Conservation (phyloP, 2,888 invertebrate species). For the Gerris lacustris region DNA sequence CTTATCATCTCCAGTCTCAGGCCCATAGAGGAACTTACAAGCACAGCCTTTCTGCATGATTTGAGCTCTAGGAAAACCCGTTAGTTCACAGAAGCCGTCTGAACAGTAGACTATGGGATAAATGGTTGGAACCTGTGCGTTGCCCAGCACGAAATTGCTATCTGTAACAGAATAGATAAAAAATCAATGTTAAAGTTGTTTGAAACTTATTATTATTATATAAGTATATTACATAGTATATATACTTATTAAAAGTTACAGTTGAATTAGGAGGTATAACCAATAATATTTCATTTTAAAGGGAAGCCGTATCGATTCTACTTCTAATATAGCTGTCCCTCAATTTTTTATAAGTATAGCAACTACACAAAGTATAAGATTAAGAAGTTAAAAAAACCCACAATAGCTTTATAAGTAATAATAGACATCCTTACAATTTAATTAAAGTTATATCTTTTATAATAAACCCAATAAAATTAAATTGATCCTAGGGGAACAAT, state of each 20-base stretch:
- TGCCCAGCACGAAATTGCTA: constrained; percentile 91
- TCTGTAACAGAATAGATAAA: constrained; percentile 47
- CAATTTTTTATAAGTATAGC: too few species aligned
- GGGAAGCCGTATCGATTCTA: too few species aligned
- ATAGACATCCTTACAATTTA: too few species aligned
- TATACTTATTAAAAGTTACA: constrained; percentile 6
- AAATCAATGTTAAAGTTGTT: neutral
- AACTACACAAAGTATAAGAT: too few species aligned
- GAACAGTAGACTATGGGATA: constrained; percentile 94
- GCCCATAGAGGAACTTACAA: constrained; percentile 86
- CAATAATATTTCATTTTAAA: neutral
- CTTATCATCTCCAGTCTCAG: constrained; percentile 79
- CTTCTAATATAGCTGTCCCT: too few species aligned
- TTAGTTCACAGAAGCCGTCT: constrained; percentile 91
- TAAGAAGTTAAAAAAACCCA: too few species aligned
- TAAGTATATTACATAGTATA: neutral
- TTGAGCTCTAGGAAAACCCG: constrained; percentile 82
- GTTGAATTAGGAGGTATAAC: constrained; percentile 11
- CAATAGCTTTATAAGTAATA: too few species aligned
- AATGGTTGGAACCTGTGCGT: constrained; percentile 75
- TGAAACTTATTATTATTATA: neutral
- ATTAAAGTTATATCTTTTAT: too few species aligned
- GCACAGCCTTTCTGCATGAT: constrained; percentile 95
- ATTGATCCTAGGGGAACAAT: too few species aligned
- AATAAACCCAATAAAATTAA: too few species aligned